Evolutionary conservation across 2,888 invertebrate species (phyloP), one percentile per base, ranked within the genome.

Genomic region (Ethmia dodecea): DNA sequence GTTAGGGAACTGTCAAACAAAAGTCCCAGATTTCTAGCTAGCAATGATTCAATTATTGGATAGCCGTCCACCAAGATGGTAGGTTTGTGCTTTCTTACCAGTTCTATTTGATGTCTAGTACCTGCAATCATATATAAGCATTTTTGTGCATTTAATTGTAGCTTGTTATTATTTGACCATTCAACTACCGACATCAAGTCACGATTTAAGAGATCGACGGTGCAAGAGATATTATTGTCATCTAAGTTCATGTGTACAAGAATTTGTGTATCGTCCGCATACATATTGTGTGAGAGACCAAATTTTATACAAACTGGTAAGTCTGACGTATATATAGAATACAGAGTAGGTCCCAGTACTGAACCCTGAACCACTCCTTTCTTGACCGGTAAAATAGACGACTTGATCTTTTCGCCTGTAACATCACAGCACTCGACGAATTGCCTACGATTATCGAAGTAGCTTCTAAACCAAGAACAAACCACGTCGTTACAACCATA

Each of bases 281-380:
- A 29, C 29, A 29, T 29, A n/a, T n/a, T n/a, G 10, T 29, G 29
- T 5, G 29, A 3, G 3, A 16, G n/a, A 16, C 29, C 2, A 12
- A 6, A 16, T 5, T 4, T 15, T 3, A 16, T 16, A n/a, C 16
- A 16, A n/a, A 3, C 10, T 3, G 9, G 10, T 10, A 28, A 14
- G 14, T 28, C 28, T 6, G 28, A 13, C 2, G 28, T 28, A 11
- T 28, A 28, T 3, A 28, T 2, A 5, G 13, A 9, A 10, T 28
- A 28, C 3, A 28, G 12, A 3, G 28, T 34, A 5, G 25, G 35
- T 9, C 29, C 29, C 22, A 29, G n/a, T 4, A 30, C 25, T 12
- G 35, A 29, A 2, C 29, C 35, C 22, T 35, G 25, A 8, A 35
- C 13, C 5, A 30, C 29, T 3, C 35, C 35, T n/a, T 5, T 20